These are phyloP conservation scores for Steinernema feltiae DNA, from an alignment of 1,140 invertebrate genomes.

Conservation along the genomic window DNA sequence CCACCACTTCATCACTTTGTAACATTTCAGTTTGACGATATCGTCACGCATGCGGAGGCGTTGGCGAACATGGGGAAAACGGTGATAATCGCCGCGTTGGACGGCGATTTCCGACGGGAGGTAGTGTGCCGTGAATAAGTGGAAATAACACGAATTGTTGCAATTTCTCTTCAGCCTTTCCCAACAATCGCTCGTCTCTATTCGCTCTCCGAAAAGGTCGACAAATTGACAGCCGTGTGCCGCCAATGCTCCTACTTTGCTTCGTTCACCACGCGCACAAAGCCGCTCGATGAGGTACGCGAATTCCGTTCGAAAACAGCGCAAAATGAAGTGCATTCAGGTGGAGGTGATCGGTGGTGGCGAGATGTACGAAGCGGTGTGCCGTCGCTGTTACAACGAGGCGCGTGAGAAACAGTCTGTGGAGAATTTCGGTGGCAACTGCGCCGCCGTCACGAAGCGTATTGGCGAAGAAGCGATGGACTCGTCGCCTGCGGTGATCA, in stretches of 20 bases:
- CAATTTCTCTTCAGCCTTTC: conserved; percentile 62
- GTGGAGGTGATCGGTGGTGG: conserved; percentile 66
- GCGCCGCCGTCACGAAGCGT: not conserved
- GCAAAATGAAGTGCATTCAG: conserved; percentile 53
- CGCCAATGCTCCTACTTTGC: conserved; percentile 65
- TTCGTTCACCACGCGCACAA: conserved; percentile 65
- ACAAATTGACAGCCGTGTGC: conserved; percentile 66
- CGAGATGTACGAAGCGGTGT: conserved; percentile 66
- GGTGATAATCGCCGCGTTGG: conserved; percentile 66
- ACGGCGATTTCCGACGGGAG: conserved; percentile 66
- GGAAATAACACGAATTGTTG: not conserved
- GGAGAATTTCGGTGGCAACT: not conserved
- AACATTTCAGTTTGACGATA: conserved; percentile 65
- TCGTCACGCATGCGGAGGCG: conserved; percentile 63
- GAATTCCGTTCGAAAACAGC: conserved; percentile 7
- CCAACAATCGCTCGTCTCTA: conserved; percentile 65
- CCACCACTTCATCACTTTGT: not conserved
- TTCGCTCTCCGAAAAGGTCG: conserved; percentile 66
- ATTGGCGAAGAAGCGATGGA: not conserved
- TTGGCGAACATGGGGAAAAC: conserved; percentile 66
- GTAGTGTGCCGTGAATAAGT: conserved; percentile 45
- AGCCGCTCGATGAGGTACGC: conserved; percentile 40
- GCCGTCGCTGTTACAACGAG: conserved; percentile 62
- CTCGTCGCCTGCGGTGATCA: not conserved
- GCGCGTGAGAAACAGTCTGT: conserved; percentile 28